phyloP scores from a whole-genome alignment of 2,113 vertebrate genomes.

The Lipophrys pholis region DNA sequence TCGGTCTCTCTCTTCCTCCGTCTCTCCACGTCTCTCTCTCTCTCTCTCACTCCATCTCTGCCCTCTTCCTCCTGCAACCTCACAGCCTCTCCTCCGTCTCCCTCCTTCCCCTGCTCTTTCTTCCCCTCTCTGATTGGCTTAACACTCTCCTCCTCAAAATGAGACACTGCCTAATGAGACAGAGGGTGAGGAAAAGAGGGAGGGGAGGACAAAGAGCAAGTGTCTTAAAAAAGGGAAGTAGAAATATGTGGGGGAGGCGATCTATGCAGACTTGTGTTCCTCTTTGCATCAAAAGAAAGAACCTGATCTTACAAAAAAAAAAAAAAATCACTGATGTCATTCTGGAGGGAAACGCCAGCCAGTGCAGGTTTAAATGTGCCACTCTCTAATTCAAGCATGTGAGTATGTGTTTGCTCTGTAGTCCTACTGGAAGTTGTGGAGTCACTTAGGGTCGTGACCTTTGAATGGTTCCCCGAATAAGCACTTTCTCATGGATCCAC shows the following conservation, averaged over 20 bases:
- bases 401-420: no score
- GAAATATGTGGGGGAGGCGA: constrained; percentile 70
- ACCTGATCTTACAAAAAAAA: constrained; percentile 36
- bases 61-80: constrained; percentile 69
- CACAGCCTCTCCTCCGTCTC: constrained; percentile 34
- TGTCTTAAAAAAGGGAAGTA: constrained; percentile 70
- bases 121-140: constrained; percentile 77
- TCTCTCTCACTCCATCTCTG: constrained; percentile 51
- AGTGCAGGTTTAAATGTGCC: no score
- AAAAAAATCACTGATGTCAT: constrained; percentile 49
- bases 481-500: no score
- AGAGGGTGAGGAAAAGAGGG: constrained; percentile 68
- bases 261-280: constrained; percentile 68
- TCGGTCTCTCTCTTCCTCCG: constrained; percentile 16
- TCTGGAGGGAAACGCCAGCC: constrained; percentile 39
- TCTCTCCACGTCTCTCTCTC: constrained; percentile 29
- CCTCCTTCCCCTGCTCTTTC: constrained; percentile 65
- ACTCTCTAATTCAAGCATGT: no score
- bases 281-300: constrained; percentile 55
- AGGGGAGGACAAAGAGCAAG: constrained; percentile 77
- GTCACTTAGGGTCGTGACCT: constrained; percentile 49
- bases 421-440: constrained; percentile 10
- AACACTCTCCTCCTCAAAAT: constrained; percentile 75
- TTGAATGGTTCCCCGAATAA: constrained; percentile 15
- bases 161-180: constrained; percentile 78